Conservation (phyloP, 2,113 vertebrate genomes). For the Columba livia region DNA sequence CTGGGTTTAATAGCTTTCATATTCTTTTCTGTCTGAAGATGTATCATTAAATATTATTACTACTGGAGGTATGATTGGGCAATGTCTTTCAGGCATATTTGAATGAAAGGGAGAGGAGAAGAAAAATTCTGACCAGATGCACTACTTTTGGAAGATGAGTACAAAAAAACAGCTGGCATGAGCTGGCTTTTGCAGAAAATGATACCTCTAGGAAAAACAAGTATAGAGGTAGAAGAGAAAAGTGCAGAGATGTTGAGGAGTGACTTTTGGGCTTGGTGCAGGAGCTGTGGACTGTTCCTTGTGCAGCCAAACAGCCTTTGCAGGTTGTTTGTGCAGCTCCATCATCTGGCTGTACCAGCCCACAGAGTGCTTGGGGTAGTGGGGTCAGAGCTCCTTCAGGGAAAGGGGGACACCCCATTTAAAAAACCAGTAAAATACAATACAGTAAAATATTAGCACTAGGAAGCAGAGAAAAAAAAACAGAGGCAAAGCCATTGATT, state of each 20-base stretch:
- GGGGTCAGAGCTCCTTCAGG: background rate
- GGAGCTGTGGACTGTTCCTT: background rate
- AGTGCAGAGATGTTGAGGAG: background rate
- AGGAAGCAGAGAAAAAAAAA: background rate
- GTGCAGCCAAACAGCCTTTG: background rate
- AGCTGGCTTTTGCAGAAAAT: background rate
- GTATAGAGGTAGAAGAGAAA: background rate
- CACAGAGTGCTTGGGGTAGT: background rate
- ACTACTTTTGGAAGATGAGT: background rate
- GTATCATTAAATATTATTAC: slow-evolving; percentile 27
- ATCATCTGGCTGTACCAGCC: background rate
- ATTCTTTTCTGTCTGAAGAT: slow-evolving; percentile 38
- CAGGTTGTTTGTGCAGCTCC: background rate
- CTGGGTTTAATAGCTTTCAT: slow-evolving; percentile 48
- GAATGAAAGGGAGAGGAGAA: background rate
- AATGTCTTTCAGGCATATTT: background rate
- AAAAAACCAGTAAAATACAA: background rate
- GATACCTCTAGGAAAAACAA: background rate
- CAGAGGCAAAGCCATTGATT: background rate
- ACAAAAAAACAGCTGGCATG: background rate
- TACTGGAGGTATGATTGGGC: slow-evolving; percentile 26
- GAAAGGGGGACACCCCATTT: background rate
- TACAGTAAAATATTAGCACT: background rate
- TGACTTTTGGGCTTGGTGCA: background rate
- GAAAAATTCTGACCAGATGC: slow-evolving; percentile 9